Percentiles rank a stretch among this genome's conserved stretches.
phyloP scores from a whole-genome alignment of 1,140 invertebrate species.

The Drosophila ambigua region DNA sequence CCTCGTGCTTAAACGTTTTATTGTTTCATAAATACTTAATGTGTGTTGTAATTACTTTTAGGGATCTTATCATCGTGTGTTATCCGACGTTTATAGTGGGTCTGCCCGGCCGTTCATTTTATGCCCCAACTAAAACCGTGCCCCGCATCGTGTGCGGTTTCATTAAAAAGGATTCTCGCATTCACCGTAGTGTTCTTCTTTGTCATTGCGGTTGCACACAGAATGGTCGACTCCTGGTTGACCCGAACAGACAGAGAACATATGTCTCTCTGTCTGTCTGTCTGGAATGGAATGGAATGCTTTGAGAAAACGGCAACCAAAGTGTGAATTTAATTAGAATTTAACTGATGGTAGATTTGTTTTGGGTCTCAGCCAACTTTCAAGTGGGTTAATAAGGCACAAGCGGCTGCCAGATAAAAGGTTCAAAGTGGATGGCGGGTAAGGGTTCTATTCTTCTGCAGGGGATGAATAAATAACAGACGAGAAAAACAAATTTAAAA shows the following conservation, averaged over 20 bases:
- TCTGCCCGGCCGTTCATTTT: conserved; percentile 8
- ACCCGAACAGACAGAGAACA: conserved; percentile 37
- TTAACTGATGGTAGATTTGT: conserved; percentile 49
- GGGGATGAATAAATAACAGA: too few relatives aligned
- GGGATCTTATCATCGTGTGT: conserved; percentile 61
- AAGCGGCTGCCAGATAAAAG: not conserved
- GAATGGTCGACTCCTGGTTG: conserved; percentile 32
- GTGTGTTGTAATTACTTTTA: conserved; percentile 71
- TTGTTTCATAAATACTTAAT: conserved; percentile 80
- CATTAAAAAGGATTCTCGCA: conserved; percentile 36
- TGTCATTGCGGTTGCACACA: conserved; percentile 51
- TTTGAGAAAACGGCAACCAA: conserved; percentile 10
- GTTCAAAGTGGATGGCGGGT: too few relatives aligned
- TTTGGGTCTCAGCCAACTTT: conserved; percentile 28
- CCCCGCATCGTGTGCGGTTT: conserved; percentile 35
- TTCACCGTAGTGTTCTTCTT: conserved; percentile 3
- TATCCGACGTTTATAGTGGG: conserved; percentile 34
- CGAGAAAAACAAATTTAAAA: too few relatives aligned
- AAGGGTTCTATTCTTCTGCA: too few relatives aligned
- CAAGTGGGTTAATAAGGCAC: conserved; percentile 45
- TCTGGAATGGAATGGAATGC: conserved; percentile 32
- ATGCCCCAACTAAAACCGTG: conserved; percentile 45
- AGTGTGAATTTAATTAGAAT: conserved; percentile 74
- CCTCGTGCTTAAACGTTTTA: conserved; percentile 67
- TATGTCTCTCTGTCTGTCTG: conserved; percentile 29